These are phyloP conservation scores for Rynchops niger DNA, from an alignment of 2,113 vertebrate genomes.

Conservation along the genomic window DNA sequence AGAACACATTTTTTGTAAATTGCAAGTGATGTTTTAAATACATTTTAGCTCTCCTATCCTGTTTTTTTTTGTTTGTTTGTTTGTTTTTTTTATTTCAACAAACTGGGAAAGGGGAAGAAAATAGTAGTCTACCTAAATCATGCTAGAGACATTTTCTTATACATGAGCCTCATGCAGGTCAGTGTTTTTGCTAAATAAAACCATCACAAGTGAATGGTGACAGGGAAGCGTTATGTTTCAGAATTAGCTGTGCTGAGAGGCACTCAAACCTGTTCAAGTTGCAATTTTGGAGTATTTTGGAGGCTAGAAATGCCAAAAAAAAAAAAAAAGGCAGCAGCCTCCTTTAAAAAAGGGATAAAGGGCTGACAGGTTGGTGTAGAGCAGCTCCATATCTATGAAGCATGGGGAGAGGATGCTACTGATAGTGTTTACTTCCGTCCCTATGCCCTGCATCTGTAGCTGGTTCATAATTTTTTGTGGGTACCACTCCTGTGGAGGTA, in stretches of 20 bases:
- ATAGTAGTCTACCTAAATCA: neutral
- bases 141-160: neutral
- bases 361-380: neutral
- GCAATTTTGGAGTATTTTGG: neutral
- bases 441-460: rapidly evolving
- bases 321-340: neutral
- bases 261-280: neutral
- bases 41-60: neutral
- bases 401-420: neutral
- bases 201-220: neutral
- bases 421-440: neutral
- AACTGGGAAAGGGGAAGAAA: neutral
- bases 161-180: rapidly evolving
- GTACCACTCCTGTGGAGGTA: neutral
- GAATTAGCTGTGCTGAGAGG: neutral
- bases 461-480: neutral
- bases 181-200: neutral
- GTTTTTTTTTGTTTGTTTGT: neutral
- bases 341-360: neutral
- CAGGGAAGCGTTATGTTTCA: neutral
- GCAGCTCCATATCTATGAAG: neutral
- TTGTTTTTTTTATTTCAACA: neutral
- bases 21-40: slow-evolving; percentile 22
- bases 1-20: neutral
- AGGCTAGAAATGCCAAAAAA: neutral